Conservation (phyloP, 2,113 vertebrate genomes). For the Bufo bufo region DNA sequence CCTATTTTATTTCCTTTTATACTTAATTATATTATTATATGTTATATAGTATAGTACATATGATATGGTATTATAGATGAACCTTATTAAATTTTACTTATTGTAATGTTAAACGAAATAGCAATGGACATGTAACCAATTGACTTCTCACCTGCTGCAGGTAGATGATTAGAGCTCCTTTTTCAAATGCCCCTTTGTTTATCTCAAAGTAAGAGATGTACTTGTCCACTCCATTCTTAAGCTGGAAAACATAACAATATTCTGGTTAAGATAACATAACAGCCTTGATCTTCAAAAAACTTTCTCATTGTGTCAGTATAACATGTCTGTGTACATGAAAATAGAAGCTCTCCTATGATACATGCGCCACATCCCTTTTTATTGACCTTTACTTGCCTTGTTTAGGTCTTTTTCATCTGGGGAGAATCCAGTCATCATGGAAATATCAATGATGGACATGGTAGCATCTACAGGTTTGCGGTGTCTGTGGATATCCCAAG, state of each 20-base stretch:
- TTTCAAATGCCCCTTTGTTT: constrained; percentile 70
- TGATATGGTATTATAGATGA: no score
- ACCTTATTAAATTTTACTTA: no score
- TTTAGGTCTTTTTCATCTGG: constrained; percentile 68
- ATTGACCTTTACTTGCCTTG: constrained; percentile 55
- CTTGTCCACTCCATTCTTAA: constrained; percentile 70
- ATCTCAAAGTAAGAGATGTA: constrained; percentile 78
- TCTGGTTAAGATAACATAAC: neutral
- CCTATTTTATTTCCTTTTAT: no score
- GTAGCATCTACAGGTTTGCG: constrained; percentile 62
- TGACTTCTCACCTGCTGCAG: constrained; percentile 76
- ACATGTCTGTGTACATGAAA: no score
- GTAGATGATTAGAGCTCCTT: constrained; percentile 84
- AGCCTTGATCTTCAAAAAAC: neutral
- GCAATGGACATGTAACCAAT: neutral
- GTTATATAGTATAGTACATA: no score
- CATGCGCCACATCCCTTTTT: neutral
- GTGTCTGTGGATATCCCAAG: constrained; percentile 62
- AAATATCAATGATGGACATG: constrained; percentile 74
- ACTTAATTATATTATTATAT: no score
- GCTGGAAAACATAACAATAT: constrained; percentile 60
- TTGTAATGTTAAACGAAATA: no score
- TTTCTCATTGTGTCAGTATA: neutral
- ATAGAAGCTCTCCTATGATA: no score
- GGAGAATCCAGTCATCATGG: constrained; percentile 75